Evolutionary conservation across 2,888 invertebrate genomes (phyloP), one percentile per base, ranked within the genome.

Genomic region (Polyploca ridens): DNA sequence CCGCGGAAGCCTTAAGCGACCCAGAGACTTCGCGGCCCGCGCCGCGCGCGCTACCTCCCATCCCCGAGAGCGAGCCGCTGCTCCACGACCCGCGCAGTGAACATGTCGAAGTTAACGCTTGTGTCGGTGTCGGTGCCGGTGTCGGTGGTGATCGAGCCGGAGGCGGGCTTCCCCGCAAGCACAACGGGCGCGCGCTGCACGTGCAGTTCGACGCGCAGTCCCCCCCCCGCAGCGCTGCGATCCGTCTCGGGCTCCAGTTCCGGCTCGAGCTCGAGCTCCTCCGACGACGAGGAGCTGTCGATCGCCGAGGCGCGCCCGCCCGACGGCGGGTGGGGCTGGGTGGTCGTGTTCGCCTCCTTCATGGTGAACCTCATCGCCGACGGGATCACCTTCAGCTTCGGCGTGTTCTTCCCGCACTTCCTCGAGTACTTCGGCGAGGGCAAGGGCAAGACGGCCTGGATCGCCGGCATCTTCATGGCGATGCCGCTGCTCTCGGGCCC

Each of bases 261-360:
- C 73, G 94, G 93, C 69, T 90, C 41, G n/a, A 89, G 89, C 1
- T 89, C 94, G 69, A 89, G 89, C 1, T 89, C 94, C 57, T 89
- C 94, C 57, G 95, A 95, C 72, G 95, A 96, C 66, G 96, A 96
- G 66, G 94, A 96, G 58, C 95, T 95, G 13, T 95, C 95, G 62
- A 90, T 95, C 77, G 94, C 96, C 8, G 96, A 96, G 84, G 95
- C 96, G 0, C 91, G 96, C 27, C 96, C 97, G 0, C 98, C 98
- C 1, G 98, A 98, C 87, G 98, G 98, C 11, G 98, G 98, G 14
- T 98, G 97, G 97, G 98, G 98, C 6, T 99, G 98, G 98, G 97
- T 98, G 41, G 96, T 99, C 63, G 98, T 98, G 0, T 96, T 97
- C 68, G 98, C 98, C 33, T 96, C 98, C 0, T 98, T 99, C 86